Percentiles rank a stretch among this genome's conserved stretches.
phyloP scores from a whole-genome alignment of 2,113 vertebrate species.

The Sprattus sprattus region DNA sequence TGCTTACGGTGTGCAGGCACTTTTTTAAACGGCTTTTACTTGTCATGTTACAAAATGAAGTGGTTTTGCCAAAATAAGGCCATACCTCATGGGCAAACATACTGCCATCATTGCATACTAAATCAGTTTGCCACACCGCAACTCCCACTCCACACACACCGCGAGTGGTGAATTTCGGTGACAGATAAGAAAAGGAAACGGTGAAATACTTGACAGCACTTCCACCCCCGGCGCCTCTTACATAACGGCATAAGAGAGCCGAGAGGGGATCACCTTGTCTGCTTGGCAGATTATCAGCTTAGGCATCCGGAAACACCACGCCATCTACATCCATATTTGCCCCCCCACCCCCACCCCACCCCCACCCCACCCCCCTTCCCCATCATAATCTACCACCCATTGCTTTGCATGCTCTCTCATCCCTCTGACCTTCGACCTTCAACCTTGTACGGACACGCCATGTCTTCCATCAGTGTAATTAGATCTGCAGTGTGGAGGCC shows the following conservation, averaged over 20 bases:
- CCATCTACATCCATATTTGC: constrained; percentile 3
- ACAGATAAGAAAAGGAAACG: too few relatives aligned
- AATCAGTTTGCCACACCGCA: too few relatives aligned
- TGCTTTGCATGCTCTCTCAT: not conserved
- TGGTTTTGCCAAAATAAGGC: too few relatives aligned
- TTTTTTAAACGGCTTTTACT: too few relatives aligned
- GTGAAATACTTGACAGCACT: too few relatives aligned
- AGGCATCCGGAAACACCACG: constrained; percentile 44
- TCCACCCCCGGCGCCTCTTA: constrained; percentile 24
- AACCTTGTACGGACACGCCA: not conserved
- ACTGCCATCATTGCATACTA: too few relatives aligned
- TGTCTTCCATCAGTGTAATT: not conserved
- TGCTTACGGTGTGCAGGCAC: too few relatives aligned
- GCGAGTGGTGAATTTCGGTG: too few relatives aligned
- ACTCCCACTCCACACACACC: too few relatives aligned
- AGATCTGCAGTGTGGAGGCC: not conserved
- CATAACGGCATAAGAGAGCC: constrained; percentile 34
- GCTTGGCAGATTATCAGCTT: constrained; percentile 58
- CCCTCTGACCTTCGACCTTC: constrained; percentile 24
- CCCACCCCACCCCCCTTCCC: too few relatives aligned
- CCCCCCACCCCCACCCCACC: not conserved
- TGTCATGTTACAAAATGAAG: too few relatives aligned
- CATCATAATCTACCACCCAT: constrained; percentile 20
- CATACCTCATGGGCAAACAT: too few relatives aligned
- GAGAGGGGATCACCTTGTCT: constrained; percentile 53